A percentile compares a stretch with the other conserved stretches of the same genome.
Evolutionary conservation across 1,140 invertebrate species (phyloP).

Genomic region (Phymorhynchus buccinoides): DNA sequence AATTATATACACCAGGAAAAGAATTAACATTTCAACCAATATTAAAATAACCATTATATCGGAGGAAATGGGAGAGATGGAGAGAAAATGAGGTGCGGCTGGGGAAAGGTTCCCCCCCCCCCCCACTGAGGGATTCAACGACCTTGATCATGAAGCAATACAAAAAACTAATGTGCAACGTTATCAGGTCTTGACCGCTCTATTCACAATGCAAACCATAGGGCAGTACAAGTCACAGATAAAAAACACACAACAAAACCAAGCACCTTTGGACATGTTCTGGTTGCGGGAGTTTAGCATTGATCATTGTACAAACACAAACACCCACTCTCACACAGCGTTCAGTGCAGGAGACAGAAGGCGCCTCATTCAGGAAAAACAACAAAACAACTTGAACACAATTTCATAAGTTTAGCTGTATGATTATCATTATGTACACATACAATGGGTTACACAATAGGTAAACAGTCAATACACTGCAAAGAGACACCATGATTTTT

Average conservation of each 20-base stretch:
- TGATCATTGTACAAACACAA: background rate
- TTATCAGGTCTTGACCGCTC: too few species aligned
- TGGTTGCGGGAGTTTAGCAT: background rate
- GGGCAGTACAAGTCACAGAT: background rate
- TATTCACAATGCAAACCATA: background rate
- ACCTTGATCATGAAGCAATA: too few species aligned
- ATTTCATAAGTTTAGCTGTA: background rate
- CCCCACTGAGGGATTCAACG: too few species aligned
- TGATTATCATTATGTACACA: background rate
- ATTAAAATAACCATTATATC: too few species aligned
- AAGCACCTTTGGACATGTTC: background rate
- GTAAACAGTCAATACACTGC: too few species aligned
- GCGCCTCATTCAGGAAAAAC: background rate
- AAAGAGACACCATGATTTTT: too few species aligned
- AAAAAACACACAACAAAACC: background rate
- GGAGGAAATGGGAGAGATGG: too few species aligned
- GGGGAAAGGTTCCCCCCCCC: too few species aligned
- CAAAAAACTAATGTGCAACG: too few species aligned
- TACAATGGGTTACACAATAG: background rate
- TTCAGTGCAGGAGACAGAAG: slow-evolving; percentile 6
- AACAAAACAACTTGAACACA: background rate
- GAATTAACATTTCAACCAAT: too few species aligned
- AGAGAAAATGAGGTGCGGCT: too few species aligned
- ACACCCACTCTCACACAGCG: background rate
- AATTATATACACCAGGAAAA: too few species aligned